Base-by-base conservation (phyloP, 2,797 vertebrate genomes). In the Syngnathus acus region DNA sequence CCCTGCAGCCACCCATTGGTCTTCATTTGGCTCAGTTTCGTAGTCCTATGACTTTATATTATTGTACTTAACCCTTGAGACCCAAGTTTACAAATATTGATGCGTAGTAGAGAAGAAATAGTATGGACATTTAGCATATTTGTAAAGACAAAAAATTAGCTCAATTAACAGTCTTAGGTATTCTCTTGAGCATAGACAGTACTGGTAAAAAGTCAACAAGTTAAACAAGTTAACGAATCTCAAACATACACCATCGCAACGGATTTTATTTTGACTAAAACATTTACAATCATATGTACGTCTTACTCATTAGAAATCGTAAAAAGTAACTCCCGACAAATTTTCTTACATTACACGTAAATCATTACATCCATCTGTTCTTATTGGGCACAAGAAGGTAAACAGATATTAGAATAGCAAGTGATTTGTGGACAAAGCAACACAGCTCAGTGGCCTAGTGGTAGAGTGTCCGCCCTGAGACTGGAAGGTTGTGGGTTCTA, bases 1-100 rank as follows among this genome's bases (percentile, higher is more conserved):
- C 77, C 82, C 77, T 81, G 68, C 51, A 76, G 86, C 71, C 67
- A 71, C 77, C 47, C 32, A 72, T 73, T 80, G 66, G 61, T 50
- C 57, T 37, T 32, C 26, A 7, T 38, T 53, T 70, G 62, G 62
- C 74, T 76, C 63, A 62, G 50, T 81, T 82, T 73, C 64, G 68
- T 78, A 69, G 71, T 90, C 85, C 84, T 86, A 79, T 86, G 87
- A 88, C 80, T 78, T 75, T 72, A 66, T 75, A 58, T 72, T 64
- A 62, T 66, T 61, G 19, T 10, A 61, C 59, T 60, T 19, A n/a
- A 60, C 16, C 37, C 57, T 21, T 60, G 19, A 6, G 53, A 60
- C 38, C 19, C 3, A 40, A n/a, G 9, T 42, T 60, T 21, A 21
- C 38, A 11, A 42, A 40, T 32, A 40, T 39, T 59, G 10, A 9